Conservation (phyloP, 2,797 vertebrate species). For the Mus minutoides region DNA sequence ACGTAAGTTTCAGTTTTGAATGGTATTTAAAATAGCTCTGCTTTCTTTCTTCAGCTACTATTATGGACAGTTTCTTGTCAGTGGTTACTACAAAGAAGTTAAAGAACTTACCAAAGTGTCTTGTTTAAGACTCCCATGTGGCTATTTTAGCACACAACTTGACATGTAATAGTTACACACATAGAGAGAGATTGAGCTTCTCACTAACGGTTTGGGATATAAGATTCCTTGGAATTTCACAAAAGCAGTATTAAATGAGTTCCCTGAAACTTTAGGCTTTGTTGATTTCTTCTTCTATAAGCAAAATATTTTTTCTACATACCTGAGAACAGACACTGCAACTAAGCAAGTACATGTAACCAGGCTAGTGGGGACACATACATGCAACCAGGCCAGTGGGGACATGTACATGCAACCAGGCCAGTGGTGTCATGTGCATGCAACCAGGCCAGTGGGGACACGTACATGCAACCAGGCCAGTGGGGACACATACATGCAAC, state of each 20-base stretch:
- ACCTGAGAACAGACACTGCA: neutral
- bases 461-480: neutral
- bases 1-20: neutral
- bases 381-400: too few species aligned
- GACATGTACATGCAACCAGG: neutral
- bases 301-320: neutral
- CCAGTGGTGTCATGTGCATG: neutral
- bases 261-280: neutral
- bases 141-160: neutral
- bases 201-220: neutral
- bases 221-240: slow-evolving; percentile 18
- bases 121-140: slow-evolving; percentile 24
- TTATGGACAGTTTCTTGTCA: neutral
- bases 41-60: slow-evolving; percentile 2
- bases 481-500: neutral
- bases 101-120: neutral
- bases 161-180: neutral
- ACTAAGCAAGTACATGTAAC: slow-evolving; percentile 9
- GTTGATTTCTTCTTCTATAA: neutral
- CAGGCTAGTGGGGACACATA: neutral
- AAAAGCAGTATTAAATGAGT: slow-evolving; percentile 37
- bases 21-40: neutral
- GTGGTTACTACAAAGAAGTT: neutral
- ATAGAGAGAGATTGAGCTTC: slow-evolving; percentile 25
- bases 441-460: neutral